Percentiles rank a stretch among this genome's conserved stretches.
Conservation (phyloP, 2,888 invertebrate genomes). For the Nomada lathburiana region DNA sequence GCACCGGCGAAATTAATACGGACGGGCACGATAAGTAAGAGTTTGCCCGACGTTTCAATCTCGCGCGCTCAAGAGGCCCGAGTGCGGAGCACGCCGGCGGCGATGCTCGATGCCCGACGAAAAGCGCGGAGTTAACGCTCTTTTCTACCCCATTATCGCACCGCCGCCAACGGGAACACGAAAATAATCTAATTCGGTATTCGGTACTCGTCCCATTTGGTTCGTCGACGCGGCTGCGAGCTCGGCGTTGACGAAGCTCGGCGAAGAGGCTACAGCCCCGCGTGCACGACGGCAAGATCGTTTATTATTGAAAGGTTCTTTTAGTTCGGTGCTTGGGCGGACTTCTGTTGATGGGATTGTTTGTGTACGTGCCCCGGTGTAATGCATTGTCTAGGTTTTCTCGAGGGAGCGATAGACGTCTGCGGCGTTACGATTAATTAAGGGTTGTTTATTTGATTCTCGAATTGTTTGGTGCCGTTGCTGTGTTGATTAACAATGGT, state of each 20-base stretch:
- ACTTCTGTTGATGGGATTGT: neutral
- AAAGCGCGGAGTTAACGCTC: constrained; percentile 25
- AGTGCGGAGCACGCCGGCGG: neutral
- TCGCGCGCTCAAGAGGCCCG: neutral
- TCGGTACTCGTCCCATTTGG: constrained; percentile 70
- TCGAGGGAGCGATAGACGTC: no score
- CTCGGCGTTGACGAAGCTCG: constrained; percentile 31
- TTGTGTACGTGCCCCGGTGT: neutral
- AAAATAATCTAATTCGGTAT: constrained; percentile 75
- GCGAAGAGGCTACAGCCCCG: constrained; percentile 17
- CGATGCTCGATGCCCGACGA: constrained; percentile 16
- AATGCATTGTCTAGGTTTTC: no score
- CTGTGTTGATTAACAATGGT: no score
- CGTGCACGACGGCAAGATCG: constrained; percentile 48
- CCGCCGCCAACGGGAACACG: constrained; percentile 69
- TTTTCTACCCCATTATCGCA: constrained; percentile 35
- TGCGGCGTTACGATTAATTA: no score
- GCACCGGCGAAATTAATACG: constrained; percentile 43
- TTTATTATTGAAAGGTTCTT: constrained; percentile 49
- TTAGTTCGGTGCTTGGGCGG: constrained; percentile 16
- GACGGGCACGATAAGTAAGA: constrained; percentile 57
- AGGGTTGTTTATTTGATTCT: no score
- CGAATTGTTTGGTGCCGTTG: no score
- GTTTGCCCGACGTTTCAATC: constrained; percentile 60
- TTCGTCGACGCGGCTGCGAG: constrained; percentile 65